Evolutionary conservation across 2,888 invertebrate species (phyloP), one percentile per base, ranked within the genome.

Genomic region (Plemyria rubiginata): DNA sequence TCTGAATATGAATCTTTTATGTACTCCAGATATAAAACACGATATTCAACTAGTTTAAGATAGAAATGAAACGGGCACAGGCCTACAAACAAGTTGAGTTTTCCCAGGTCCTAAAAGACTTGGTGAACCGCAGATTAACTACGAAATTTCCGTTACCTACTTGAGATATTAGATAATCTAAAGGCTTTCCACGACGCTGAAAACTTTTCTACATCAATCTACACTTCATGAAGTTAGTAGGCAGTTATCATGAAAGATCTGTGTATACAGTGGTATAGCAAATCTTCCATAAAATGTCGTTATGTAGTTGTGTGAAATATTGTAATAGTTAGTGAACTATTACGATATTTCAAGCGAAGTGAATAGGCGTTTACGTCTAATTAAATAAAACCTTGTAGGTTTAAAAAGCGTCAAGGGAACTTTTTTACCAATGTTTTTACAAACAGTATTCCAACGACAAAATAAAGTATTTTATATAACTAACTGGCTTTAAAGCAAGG

Each of bases 151-250:
- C 52, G 38, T 29, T 52, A 56, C 56, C 51, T 59, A 46, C 56
- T 56, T 61, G 61, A 61, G 55, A 61, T 61, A 61, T 61, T 61
- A 61, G 55, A 61, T 56, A 40, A 52, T 52, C 29, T 46, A 56
- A 54, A 52, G 56, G 55, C 61, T 61, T 61, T 48, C 46, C 46
- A 32, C 45, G 48, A 48, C 55, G 32, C 53, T 53, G 49, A n/a
- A 49, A 51, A 61, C 56, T 61, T 61, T 61, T 61, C 52, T 54
- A 61, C 55, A 52, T 52, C 50, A 45, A 56, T 55, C 45, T 61
- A 52, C 29, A n/a, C 56, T 57, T 41, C 56, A 32, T 49, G 32
- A 50, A 50, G 16, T 16, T 29, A 43, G 28, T 45, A 22, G 32
- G 29, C 32, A 22, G 9, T 3, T 16, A 4, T 6, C 11, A 38